Conservation (phyloP, 2,797 vertebrate genomes). For the Carcharodon carcharias region DNA sequence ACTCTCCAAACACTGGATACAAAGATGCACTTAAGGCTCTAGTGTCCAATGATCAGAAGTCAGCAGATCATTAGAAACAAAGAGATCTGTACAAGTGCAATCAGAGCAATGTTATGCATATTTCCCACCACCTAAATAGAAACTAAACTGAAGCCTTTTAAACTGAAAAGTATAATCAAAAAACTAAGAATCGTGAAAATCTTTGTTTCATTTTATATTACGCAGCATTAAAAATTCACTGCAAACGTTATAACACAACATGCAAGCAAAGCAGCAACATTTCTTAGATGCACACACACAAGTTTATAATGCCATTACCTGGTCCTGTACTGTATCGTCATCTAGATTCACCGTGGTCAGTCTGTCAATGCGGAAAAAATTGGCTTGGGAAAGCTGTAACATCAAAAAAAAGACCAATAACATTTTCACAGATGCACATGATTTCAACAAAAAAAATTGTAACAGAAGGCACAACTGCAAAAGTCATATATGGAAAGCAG, state of each 20-base stretch:
- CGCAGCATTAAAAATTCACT: not conserved
- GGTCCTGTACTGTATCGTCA: slow-evolving; percentile 59
- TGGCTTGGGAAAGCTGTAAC: slow-evolving; percentile 54
- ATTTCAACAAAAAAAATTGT: not conserved
- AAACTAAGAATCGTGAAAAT: not conserved
- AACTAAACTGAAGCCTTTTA: not conserved
- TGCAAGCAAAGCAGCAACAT: not conserved
- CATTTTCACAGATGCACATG: not conserved
- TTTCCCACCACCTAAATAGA: not conserved
- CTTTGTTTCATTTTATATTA: not conserved
- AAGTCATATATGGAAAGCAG: not conserved
- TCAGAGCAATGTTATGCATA: not conserved
- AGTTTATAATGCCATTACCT: slow-evolving; percentile 49
- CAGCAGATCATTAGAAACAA: not conserved
- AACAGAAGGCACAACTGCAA: not conserved
- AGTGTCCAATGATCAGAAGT: not conserved
- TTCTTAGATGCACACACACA: not conserved
- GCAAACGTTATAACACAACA: not conserved
- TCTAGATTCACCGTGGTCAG: slow-evolving; percentile 86
- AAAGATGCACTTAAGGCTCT: not conserved
- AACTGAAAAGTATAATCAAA: not conserved
- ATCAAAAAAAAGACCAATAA: not conserved
- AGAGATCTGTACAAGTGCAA: not conserved
- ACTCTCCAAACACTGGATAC: not conserved
- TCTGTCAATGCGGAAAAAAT: slow-evolving; percentile 72